These are phyloP conservation scores for Aphodius granarius DNA, from an alignment of 2,888 invertebrate genomes.

Conservation along the genomic window DNA sequence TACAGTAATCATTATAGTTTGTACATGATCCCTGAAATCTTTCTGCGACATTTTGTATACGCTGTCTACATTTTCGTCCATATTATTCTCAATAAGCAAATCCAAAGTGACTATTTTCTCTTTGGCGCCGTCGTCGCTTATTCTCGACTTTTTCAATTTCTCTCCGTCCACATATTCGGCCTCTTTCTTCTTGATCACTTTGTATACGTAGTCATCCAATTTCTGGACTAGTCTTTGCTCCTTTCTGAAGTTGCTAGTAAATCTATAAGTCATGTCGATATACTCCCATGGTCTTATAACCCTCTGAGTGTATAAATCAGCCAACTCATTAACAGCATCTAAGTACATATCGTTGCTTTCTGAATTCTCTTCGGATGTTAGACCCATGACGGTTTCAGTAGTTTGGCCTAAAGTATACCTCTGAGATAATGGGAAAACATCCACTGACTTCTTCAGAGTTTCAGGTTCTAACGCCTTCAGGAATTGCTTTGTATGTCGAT, in stretches of 20 bases:
- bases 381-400: neutral
- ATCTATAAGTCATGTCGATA: neutral
- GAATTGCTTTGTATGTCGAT: slow-evolving; percentile 53
- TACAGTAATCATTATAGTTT: slow-evolving; percentile 32
- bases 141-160: neutral
- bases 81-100: slow-evolving; percentile 25
- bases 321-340: neutral
- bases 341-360: neutral
- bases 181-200: slow-evolving; percentile 22
- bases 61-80: neutral
- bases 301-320: neutral
- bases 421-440: slow-evolving; percentile 53
- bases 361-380: neutral
- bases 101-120: slow-evolving; percentile 28
- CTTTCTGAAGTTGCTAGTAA: slow-evolving; percentile 7
- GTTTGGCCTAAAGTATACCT: slow-evolving; percentile 44
- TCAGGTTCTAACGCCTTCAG: slow-evolving; percentile 37
- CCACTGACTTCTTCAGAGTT: slow-evolving; percentile 35
- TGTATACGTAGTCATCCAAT: slow-evolving; percentile 23
- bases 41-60: slow-evolving; percentile 28
- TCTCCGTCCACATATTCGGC: slow-evolving; percentile 18
- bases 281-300: neutral
- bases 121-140: slow-evolving; percentile 25
- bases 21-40: slow-evolving; percentile 29
- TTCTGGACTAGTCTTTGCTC: slow-evolving; percentile 24